These are phyloP conservation scores for Leistus spinibarbis DNA, from an alignment of 2,888 invertebrate species.

Conservation along the genomic window DNA sequence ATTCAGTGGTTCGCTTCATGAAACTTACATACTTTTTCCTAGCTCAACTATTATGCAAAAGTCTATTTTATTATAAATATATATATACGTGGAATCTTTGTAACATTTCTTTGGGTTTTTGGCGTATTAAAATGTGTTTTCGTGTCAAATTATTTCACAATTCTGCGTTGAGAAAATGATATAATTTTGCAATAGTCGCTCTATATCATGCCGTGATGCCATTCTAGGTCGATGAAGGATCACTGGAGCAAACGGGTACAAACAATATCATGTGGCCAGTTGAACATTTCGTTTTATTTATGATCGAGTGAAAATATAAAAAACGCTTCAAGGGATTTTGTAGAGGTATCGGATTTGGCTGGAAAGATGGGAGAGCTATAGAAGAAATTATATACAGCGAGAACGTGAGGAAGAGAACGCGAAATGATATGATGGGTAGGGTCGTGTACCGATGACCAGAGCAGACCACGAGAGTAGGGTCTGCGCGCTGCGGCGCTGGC, in stretches of 20 bases:
- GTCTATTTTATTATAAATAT: too few species aligned
- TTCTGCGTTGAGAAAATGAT: too few species aligned
- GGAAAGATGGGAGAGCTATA: not conserved
- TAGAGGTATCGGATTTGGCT: not conserved
- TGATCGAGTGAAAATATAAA: not conserved
- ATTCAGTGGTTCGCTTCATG: not conserved
- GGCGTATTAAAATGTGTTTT: too few species aligned
- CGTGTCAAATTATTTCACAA: too few species aligned
- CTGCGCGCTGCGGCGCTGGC: not conserved
- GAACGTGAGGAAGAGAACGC: not conserved
- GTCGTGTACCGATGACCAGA: constrained; percentile 1
- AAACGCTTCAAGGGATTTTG: not conserved
- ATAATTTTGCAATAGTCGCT: too few species aligned
- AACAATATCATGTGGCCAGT: not conserved
- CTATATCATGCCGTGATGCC: too few species aligned
- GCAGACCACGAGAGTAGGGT: constrained; percentile 4
- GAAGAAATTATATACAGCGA: not conserved
- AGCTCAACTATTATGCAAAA: not conserved
- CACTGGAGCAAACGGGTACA: too few species aligned
- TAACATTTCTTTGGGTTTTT: too few species aligned
- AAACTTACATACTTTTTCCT: not conserved
- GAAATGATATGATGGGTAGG: not conserved
- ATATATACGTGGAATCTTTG: too few species aligned
- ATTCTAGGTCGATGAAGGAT: too few species aligned
- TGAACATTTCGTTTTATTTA: not conserved